These are phyloP conservation scores for Catharus minimus DNA, from an alignment of 2,113 vertebrate genomes.

Conservation along the genomic window DNA sequence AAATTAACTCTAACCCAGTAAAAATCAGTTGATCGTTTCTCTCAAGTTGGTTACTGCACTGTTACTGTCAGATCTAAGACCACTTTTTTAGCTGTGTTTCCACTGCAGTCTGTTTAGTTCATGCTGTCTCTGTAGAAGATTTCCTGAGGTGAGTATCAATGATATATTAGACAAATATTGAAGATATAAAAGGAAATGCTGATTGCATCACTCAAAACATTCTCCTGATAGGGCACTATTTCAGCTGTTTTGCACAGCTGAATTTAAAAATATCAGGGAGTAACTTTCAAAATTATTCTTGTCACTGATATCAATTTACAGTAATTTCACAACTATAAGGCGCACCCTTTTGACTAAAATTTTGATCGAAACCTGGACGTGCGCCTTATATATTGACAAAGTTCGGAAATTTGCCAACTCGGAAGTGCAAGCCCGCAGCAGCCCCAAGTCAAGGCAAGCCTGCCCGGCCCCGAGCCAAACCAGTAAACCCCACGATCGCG, in stretches of 20 bases:
- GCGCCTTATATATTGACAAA: too few species aligned
- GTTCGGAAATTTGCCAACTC: too few species aligned
- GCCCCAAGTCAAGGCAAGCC: too few species aligned
- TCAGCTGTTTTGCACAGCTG: neutral
- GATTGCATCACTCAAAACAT: neutral
- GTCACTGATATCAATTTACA: neutral
- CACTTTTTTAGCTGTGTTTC: neutral
- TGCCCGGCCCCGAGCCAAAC: too few species aligned
- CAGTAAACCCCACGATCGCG: too few species aligned
- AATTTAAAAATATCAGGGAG: neutral
- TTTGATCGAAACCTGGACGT: too few species aligned
- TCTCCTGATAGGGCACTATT: neutral
- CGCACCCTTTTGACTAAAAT: too few species aligned
- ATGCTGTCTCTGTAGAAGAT: neutral
- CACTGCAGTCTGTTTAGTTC: neutral
- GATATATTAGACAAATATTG: neutral
- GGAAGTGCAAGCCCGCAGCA: too few species aligned
- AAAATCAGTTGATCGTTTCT: neutral
- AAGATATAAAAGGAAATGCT: slow-evolving; percentile 7
- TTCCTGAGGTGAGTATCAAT: neutral
- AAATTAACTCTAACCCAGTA: neutral
- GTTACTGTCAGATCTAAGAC: neutral
- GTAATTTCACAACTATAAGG: too few species aligned
- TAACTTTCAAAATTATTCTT: neutral
- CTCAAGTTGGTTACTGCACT: neutral